Conservation (phyloP, 2,888 invertebrate species). For the Brassicogethes aeneus region DNA sequence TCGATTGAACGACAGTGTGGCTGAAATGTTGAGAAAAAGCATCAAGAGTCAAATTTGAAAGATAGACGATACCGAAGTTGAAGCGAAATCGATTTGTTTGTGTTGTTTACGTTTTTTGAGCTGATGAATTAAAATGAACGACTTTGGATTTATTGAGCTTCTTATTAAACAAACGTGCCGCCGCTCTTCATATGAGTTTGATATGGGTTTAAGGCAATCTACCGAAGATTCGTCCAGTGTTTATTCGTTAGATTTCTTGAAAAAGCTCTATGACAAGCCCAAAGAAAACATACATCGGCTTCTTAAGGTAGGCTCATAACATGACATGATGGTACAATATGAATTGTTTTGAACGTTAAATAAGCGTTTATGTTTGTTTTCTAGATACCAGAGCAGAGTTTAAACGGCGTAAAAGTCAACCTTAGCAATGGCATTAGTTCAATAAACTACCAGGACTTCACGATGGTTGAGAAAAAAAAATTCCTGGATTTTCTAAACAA, state of each 20-base stretch:
- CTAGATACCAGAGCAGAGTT: slow-evolving; percentile 15
- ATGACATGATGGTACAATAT: too few relatives aligned
- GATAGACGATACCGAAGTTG: too few relatives aligned
- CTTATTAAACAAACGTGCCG: slow-evolving; percentile 26
- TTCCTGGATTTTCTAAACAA: slow-evolving; percentile 25
- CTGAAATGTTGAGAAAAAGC: too few relatives aligned
- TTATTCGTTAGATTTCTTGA: slow-evolving; percentile 29
- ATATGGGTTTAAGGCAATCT: slow-evolving; percentile 23
- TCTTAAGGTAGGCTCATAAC: slow-evolving; percentile 22
- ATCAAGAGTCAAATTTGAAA: too few relatives aligned
- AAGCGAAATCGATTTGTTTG: too few relatives aligned
- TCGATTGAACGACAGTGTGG: too few relatives aligned
- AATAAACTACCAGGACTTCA: slow-evolving; percentile 8
- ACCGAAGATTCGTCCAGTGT: slow-evolving; percentile 22
- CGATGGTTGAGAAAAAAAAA: slow-evolving; percentile 20
- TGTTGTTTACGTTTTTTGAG: too few relatives aligned
- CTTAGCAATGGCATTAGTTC: slow-evolving; percentile 8
- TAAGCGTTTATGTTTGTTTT: slow-evolving; percentile 4
- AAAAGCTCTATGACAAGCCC: slow-evolving; percentile 26
- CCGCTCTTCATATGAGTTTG: slow-evolving; percentile 26
- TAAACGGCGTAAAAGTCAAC: slow-evolving; percentile 12
- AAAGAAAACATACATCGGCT: slow-evolving; percentile 25
- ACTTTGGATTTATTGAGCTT: slow-evolving; percentile 24
- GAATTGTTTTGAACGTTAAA: not conserved
- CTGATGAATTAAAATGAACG: slow-evolving; percentile 15